Evolutionary conservation across 2,888 invertebrate species (phyloP), one percentile per base, ranked within the genome.

Genomic region (Lingula anatina): DNA sequence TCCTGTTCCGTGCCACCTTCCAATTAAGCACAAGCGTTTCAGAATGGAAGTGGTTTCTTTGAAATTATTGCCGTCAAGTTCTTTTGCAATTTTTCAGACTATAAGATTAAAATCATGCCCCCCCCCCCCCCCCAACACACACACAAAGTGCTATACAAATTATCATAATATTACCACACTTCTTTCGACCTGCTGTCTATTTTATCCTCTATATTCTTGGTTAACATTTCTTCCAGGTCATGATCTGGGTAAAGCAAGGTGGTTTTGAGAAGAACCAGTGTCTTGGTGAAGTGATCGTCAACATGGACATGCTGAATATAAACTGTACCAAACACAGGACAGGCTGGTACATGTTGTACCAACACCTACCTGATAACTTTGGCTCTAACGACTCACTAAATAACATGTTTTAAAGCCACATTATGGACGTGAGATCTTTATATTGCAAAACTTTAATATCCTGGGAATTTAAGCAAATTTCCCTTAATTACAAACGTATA

Each of bases 261-360:
- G 91, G 91, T 72, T 72, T 73, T 49, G 72, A 73, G 47, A 71
- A 68, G 56, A 73, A 73, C 50, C 78, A 78, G 48, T 82, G 82
- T 21, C 80, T 93, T 38, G 92, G 93, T 12, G 91, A 91, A 41
- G 89, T 86, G 1, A 90, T 92, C 78, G 86, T 94, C 57, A 85
- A 87, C 58, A 82, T 94, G 57, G 90, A 91, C 76, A 84, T 86
- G 66, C 80, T 93, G 50, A 85, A 87, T 42, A 82, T 91, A 55
- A 86, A 88, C 26, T n/a, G n/a, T n/a, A n/a, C n/a, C n/a, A 86
- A 87, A 72, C 83, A 88, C 64, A 88, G 88, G 40, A 85, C 86
- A 66, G 89, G 90, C 57, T 93, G 93, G 93, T 94, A 92, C 81
- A 89, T 90, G 55, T 82, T 94, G 59, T 91, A 90, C 79, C 89